Evolutionary conservation across 2,888 invertebrate species (phyloP).

Genomic region (Agrypnus murinus): DNA sequence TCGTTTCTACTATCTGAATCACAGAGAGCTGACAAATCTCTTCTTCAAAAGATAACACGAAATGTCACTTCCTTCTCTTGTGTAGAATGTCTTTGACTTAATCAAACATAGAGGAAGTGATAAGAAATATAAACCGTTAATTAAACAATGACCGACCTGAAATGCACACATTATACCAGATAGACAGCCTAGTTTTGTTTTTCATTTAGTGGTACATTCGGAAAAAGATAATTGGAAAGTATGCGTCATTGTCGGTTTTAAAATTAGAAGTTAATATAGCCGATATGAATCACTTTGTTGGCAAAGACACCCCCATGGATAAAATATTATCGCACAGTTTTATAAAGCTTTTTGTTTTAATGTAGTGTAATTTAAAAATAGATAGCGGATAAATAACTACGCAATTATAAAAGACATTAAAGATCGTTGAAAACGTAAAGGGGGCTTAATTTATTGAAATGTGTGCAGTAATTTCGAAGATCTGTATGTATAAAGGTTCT

Average conservation of each 20-base stretch:
- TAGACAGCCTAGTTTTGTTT: constrained; percentile 11
- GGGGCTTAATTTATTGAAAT: too few species aligned
- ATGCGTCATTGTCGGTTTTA: constrained; percentile 39
- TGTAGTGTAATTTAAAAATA: background rate
- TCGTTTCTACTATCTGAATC: constrained; percentile 26
- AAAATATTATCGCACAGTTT: constrained; percentile 18
- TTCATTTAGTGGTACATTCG: constrained; percentile 18
- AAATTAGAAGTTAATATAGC: constrained; percentile 39
- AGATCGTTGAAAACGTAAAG: too few species aligned
- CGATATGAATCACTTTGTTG: constrained; percentile 32
- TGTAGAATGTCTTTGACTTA: constrained; percentile 25
- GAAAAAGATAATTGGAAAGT: constrained; percentile 38
- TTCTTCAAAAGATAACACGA: constrained; percentile 12
- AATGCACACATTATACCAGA: too few species aligned
- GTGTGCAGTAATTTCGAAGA: too few species aligned
- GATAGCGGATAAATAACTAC: too few species aligned
- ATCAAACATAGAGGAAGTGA: constrained; percentile 15
- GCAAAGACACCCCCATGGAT: constrained; percentile 29
- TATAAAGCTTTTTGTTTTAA: constrained; percentile 19
- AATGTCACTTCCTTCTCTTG: background rate
- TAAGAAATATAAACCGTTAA: constrained; percentile 34
- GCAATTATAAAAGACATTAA: too few species aligned
- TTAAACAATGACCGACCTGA: constrained; percentile 38
- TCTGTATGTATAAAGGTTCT: too few species aligned
- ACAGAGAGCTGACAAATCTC: constrained; percentile 23